Base-by-base conservation (phyloP, 92 coral and sea anemone species). In the Meandrina meandrites region DNA sequence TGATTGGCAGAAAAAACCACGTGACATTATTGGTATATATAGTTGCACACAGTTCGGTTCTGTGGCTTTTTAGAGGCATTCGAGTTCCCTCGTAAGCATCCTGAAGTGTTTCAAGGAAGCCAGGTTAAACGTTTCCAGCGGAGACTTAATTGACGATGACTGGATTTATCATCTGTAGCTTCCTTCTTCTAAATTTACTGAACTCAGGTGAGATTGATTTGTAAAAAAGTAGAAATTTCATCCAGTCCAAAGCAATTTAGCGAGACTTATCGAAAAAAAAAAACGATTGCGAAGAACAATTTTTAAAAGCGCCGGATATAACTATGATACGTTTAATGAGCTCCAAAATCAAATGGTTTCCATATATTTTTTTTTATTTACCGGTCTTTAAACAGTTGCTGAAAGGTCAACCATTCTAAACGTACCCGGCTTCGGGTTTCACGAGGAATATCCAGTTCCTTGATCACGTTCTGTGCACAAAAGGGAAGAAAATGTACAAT, bases 1-100 rank as follows among this genome's bases (percentile, higher is more conserved):
- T 54, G 22, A 54, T 54, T 54, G 60, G 12, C 62, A 79, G 82
- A n/a, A 32, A 40, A 79, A 79, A 57, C 35, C 83, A 79, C 21
- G 51, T 79, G 73, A 47, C 14, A 62, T 32, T 21, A 68, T 60
- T 37, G 35, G 9, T 18, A 22, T 68, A 22, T 68, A 60, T 79
- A 79, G 54, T 2, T 58, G 73, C 73, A 79, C 51, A 36, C 40
- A 62, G 21, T 1, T 37, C 36, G 42, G 32, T 58, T 58, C 12
- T 3, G 32, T 21, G 27, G 34, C 36, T 12, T 8, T 68, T 28
- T 5, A 32, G 35, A 2, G 35, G 73, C 32, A 32, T 68, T 14
- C 31, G 24, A 66, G 30, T 30, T 1, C 32, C 71, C 6, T 66
- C 11, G 73, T 68, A 37, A 68, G 31, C 31, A 28, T 24, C 71